These are phyloP conservation scores for Tachina fera DNA, from an alignment of 2,888 invertebrate genomes.

Conservation along the genomic window DNA sequence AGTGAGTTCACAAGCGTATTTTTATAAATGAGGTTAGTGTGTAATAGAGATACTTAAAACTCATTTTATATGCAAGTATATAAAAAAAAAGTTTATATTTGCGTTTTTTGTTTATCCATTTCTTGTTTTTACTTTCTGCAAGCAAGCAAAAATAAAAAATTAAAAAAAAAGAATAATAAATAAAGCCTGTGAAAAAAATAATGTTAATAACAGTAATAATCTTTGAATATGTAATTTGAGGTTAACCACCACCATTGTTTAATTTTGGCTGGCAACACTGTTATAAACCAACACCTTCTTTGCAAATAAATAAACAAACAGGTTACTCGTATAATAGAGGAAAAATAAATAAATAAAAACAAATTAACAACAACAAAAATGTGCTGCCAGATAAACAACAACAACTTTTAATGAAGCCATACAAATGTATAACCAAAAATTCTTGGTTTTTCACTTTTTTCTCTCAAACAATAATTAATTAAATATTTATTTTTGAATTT, in stretches of 20 bases:
- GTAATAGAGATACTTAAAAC: conserved; percentile 60
- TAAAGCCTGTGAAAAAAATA: conserved; percentile 1
- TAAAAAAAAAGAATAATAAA: neutral
- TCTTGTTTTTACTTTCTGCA: conserved; percentile 58
- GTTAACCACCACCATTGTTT: conserved; percentile 47
- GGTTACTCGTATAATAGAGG: neutral
- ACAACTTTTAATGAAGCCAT: conserved; percentile 21
- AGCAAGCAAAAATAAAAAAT: neutral
- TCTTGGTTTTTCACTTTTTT: neutral
- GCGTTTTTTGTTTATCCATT: conserved; percentile 3
- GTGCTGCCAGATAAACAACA: neutral
- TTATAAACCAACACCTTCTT: neutral
- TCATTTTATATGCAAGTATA: conserved; percentile 22
- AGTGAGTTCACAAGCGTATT: conserved; percentile 31
- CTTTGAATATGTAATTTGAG: conserved; percentile 57
- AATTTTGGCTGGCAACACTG: conserved; percentile 51
- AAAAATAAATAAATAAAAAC: neutral
- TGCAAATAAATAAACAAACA: conserved; percentile 1
- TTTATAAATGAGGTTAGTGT: conserved; percentile 64
- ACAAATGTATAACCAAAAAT: conserved; percentile 19
- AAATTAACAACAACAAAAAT: neutral
- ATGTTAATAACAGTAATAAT: neutral
- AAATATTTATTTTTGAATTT: conserved; percentile 19
- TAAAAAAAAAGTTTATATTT: conserved; percentile 5
- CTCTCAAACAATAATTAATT: conserved; percentile 10